A percentile compares a stretch with the other conserved stretches of the same genome.
Evolutionary conservation across 2,797 vertebrate species (phyloP).

Genomic region (Avahi laniger): DNA sequence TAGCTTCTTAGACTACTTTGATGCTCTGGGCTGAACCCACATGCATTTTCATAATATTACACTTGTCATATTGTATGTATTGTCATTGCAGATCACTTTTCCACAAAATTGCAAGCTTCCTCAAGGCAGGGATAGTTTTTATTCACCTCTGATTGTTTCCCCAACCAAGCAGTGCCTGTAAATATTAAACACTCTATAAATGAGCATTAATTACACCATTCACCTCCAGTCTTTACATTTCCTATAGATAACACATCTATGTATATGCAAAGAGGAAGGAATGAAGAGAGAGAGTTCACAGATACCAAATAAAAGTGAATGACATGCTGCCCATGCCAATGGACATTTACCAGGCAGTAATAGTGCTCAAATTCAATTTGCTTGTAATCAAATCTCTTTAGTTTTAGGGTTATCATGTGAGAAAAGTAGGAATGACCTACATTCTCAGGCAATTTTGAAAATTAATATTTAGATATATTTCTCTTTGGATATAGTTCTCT

Average conservation of each 20-base stretch:
- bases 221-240: neutral
- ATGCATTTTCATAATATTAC: neutral
- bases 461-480: neutral
- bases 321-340: neutral
- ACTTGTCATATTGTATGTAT: neutral
- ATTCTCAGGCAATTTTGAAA: neutral
- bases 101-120: neutral
- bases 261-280: neutral
- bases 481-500: neutral
- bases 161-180: neutral
- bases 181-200: neutral
- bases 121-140: neutral
- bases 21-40: constrained; percentile 20
- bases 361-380: constrained; percentile 5
- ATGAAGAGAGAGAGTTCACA: neutral
- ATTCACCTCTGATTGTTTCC: constrained; percentile 16
- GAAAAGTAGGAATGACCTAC: neutral
- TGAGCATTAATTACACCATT: neutral
- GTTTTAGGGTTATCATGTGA: neutral
- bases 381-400: neutral
- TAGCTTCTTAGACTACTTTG: neutral
- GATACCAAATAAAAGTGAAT: neutral
- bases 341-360: neutral
- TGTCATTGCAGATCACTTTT: neutral
- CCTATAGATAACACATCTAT: neutral